Evolutionary conservation across 2,113 vertebrate species (phyloP).

Genomic region (Carollia perspicillata): DNA sequence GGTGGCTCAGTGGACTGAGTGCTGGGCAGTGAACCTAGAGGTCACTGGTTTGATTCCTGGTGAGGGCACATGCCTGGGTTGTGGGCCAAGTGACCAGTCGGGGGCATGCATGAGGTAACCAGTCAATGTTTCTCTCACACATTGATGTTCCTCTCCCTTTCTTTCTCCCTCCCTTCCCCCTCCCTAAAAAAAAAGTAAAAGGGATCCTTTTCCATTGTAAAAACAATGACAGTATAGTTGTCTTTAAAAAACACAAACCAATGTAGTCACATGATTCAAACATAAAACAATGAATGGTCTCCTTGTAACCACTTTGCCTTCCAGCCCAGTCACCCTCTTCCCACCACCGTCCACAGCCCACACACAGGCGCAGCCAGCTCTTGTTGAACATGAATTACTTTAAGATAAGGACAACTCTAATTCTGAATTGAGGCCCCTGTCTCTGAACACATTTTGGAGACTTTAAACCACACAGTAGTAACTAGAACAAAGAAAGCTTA

Average conservation of each 20-base stretch:
- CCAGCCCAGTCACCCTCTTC: too few species aligned
- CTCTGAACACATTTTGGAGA: background rate
- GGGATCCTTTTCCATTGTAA: background rate
- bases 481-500: background rate
- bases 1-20: too few species aligned
- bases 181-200: background rate
- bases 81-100: too few species aligned
- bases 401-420: background rate
- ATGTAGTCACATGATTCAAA: background rate
- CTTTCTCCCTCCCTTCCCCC: too few species aligned
- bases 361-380: background rate
- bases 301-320: background rate
- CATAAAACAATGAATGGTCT: background rate
- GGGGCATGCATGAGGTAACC: too few species aligned
- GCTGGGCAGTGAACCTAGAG: too few species aligned
- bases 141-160: too few species aligned
- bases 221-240: background rate
- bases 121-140: too few species aligned
- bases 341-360: accelerated
- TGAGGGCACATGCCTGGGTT: too few species aligned
- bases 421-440: background rate
- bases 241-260: background rate
- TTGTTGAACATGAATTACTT: too few species aligned
- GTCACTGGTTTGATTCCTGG: too few species aligned
- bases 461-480: background rate